Evolutionary conservation across 2,888 invertebrate species (phyloP).

Genomic region (Chrysolina oricalcia): DNA sequence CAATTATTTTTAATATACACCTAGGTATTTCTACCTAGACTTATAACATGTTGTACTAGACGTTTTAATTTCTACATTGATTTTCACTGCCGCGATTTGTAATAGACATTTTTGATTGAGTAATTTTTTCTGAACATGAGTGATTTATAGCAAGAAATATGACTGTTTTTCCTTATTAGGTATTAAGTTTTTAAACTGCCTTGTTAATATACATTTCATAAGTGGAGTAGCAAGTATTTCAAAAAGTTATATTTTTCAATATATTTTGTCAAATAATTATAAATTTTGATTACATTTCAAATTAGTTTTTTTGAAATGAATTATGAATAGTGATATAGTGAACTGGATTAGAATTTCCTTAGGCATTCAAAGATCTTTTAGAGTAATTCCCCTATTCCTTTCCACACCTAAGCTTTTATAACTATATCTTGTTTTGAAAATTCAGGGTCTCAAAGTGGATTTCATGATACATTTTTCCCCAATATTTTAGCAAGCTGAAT

Average conservation of each 20-base stretch:
- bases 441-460: too few relatives aligned
- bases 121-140: constrained; percentile 10
- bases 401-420: too few relatives aligned
- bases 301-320: not conserved
- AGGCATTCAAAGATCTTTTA: too few relatives aligned
- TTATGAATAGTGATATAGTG: not conserved
- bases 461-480: too few relatives aligned
- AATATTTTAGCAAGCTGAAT: too few relatives aligned
- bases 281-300: not conserved
- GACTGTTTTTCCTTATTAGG: not conserved
- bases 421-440: too few relatives aligned
- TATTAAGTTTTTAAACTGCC: constrained; percentile 5
- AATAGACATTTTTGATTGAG: constrained; percentile 9
- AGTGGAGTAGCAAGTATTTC: constrained; percentile 4
- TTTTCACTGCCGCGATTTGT: constrained; percentile 27
- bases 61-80: not conserved
- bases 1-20: not conserved
- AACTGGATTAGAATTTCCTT: not conserved
- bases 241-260: constrained; percentile 18
- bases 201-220: not conserved
- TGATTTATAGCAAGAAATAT: not conserved
- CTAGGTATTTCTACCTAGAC: not conserved
- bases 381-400: too few relatives aligned
- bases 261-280: constrained; percentile 16
- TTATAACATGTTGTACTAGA: not conserved